These are phyloP conservation scores for Cheilinus undulatus DNA, from an alignment of 2,113 vertebrate genomes.

Conservation along the genomic window DNA sequence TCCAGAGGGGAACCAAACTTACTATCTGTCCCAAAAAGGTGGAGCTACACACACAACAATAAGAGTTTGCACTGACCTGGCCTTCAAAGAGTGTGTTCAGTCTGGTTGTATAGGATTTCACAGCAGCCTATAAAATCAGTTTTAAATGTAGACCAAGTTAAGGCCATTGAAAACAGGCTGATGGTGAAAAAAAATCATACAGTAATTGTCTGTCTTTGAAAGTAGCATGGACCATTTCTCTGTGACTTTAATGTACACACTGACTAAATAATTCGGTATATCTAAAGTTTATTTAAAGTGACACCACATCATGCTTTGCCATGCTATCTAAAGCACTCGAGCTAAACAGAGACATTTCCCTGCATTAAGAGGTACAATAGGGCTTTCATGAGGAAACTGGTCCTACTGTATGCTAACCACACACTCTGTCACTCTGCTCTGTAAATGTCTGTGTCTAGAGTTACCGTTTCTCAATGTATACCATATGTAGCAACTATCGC, in stretches of 20 bases:
- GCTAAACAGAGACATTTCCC: constrained; percentile 65
- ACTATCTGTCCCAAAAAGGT: too few species aligned
- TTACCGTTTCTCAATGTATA: constrained; percentile 71
- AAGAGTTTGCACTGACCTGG: too few species aligned
- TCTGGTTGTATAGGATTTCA: too few species aligned
- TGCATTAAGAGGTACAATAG: constrained; percentile 65
- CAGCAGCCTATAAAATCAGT: too few species aligned
- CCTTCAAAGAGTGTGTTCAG: too few species aligned
- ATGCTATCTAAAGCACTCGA: constrained; percentile 52
- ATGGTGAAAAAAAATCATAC: constrained; percentile 49
- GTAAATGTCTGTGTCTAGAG: constrained; percentile 49
- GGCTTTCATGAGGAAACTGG: constrained; percentile 71
- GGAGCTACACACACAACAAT: too few species aligned
- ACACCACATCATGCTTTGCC: constrained; percentile 39
- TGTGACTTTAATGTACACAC: constrained; percentile 28
- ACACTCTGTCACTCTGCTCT: constrained; percentile 66
- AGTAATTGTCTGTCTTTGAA: constrained; percentile 25
- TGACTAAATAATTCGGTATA: constrained; percentile 54
- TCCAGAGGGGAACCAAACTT: too few species aligned
- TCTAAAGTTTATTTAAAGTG: constrained; percentile 57
- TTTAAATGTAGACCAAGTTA: too few species aligned
- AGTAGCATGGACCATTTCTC: constrained; percentile 9
- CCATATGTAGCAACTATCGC: constrained; percentile 70
- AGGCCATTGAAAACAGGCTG: constrained; percentile 52
- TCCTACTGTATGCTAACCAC: constrained; percentile 62